phyloP scores from a whole-genome alignment of 2,113 vertebrate species.

The Hiodon alosoides region DNA sequence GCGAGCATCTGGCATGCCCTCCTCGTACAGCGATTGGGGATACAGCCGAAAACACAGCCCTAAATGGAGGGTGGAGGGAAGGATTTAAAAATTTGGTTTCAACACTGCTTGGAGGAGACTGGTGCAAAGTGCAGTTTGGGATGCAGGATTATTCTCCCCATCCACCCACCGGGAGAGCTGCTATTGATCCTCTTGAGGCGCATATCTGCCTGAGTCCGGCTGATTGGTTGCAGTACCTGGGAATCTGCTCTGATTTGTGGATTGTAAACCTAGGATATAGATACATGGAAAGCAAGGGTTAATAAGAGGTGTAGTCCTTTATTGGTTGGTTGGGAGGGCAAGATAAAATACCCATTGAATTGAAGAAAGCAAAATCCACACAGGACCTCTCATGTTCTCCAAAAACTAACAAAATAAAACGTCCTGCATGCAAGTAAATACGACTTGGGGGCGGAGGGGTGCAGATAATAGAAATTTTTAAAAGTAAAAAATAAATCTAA shows the following conservation, averaged over 20 bases:
- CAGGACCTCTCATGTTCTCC: too few relatives aligned
- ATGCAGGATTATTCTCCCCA: background rate
- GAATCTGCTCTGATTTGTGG: constrained; percentile 85
- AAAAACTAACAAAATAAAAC: too few relatives aligned
- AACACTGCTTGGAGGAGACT: constrained; percentile 20
- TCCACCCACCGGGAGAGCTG: constrained; percentile 58
- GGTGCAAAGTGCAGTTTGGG: background rate
- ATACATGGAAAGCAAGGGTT: background rate
- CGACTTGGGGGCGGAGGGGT: too few relatives aligned
- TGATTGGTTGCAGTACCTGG: constrained; percentile 80
- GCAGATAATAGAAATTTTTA: too few relatives aligned
- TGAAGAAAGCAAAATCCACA: too few relatives aligned
- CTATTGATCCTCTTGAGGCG: constrained; percentile 68
- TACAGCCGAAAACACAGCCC: constrained; percentile 86
- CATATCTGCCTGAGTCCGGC: constrained; percentile 80
- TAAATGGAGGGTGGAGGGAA: constrained; percentile 36
- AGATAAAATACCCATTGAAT: background rate
- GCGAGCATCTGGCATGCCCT: constrained; percentile 58
- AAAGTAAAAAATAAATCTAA: too few relatives aligned
- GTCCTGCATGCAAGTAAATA: too few relatives aligned
- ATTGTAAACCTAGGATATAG: constrained; percentile 76
- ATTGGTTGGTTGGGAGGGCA: background rate
- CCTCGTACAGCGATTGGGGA: constrained; percentile 63
- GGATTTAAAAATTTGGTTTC: background rate
- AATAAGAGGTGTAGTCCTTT: background rate